Evolutionary conservation across 1,140 invertebrate species (phyloP).

Genomic region (Manduca sexta): DNA sequence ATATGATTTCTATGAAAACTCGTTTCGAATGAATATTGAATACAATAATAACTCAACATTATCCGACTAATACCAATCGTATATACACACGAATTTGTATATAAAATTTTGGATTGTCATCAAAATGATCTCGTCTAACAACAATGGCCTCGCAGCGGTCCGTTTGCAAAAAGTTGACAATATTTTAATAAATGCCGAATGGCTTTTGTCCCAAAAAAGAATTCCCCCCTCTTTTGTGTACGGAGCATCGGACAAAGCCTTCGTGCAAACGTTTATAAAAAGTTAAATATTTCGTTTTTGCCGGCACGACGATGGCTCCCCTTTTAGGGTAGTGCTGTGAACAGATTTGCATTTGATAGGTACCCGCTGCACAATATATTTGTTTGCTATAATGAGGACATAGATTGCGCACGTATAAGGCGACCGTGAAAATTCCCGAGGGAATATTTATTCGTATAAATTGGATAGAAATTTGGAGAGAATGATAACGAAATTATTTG

Average conservation of each 20-base stretch:
- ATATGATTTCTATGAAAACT: too few relatives aligned
- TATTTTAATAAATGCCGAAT: slow-evolving; percentile 53
- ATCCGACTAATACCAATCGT: too few relatives aligned
- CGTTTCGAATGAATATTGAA: too few relatives aligned
- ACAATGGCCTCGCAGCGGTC: not conserved
- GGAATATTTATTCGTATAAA: too few relatives aligned
- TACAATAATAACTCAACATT: too few relatives aligned
- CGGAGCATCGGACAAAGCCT: slow-evolving; percentile 44
- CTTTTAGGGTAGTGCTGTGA: slow-evolving; percentile 21
- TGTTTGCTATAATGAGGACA: not conserved
- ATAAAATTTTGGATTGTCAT: not conserved
- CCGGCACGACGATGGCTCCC: slow-evolving; percentile 21
- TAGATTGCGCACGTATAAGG: too few relatives aligned
- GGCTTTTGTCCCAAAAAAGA: slow-evolving; percentile 40
- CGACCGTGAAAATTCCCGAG: too few relatives aligned
- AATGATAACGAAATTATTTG: too few relatives aligned
- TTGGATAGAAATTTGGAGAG: too few relatives aligned
- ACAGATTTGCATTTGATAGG: slow-evolving; percentile 32
- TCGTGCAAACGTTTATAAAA: slow-evolving; percentile 54
- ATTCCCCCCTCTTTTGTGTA: slow-evolving; percentile 39
- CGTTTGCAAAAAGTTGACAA: slow-evolving; percentile 31
- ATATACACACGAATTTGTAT: too few relatives aligned
- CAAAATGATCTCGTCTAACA: not conserved
- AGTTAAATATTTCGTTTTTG: slow-evolving; percentile 40
- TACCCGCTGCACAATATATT: slow-evolving; percentile 4